Conservation (phyloP, 1,140 invertebrate species). For the Gerris buenoi region DNA sequence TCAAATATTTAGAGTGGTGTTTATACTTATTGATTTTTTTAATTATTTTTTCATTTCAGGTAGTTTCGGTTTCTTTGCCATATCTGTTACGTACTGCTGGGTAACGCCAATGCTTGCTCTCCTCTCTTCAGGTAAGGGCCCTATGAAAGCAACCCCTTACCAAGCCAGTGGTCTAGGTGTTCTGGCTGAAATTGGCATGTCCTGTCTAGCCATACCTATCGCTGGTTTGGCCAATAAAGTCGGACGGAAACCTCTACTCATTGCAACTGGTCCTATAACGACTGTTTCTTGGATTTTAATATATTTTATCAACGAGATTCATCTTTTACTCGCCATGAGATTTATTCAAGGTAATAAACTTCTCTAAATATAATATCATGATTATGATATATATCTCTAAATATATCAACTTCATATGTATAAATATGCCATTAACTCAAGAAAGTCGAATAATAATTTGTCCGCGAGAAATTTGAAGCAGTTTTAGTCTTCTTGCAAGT, state of each 20-base stretch:
- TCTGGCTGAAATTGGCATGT: background rate
- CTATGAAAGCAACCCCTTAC: background rate
- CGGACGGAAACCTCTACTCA: background rate
- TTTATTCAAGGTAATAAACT: background rate
- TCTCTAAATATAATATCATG: no score
- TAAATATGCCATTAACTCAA: no score
- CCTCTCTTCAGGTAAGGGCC: background rate
- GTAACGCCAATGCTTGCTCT: background rate
- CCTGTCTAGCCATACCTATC: background rate
- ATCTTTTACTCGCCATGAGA: background rate
- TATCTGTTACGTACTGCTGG: background rate
- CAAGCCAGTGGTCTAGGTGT: background rate
- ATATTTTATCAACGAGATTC: background rate
- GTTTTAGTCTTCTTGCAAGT: no score
- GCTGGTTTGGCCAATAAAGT: background rate
- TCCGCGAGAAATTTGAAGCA: no score
- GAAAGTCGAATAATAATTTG: no score
- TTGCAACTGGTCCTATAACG: background rate
- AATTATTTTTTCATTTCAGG: background rate
- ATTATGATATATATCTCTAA: no score
- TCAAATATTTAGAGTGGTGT: no score
- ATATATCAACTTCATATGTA: no score
- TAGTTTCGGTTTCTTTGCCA: background rate
- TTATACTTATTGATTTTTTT: no score
- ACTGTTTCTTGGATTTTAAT: background rate